Conservation (phyloP, 2,113 vertebrate genomes). For the Alaudala cheleensis region DNA sequence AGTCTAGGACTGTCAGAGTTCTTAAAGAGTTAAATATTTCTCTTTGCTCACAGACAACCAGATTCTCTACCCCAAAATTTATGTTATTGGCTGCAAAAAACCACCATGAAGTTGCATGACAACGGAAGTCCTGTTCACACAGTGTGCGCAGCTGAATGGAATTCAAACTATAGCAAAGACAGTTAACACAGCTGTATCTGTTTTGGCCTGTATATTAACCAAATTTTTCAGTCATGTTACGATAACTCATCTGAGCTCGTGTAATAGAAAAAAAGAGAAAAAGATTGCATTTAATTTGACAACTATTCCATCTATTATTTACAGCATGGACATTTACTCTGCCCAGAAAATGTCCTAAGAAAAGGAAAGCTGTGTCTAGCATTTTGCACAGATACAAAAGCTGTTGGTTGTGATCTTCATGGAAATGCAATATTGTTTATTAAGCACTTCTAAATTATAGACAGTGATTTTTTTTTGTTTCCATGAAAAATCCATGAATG, state of each 20-base stretch:
- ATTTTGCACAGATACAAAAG: neutral
- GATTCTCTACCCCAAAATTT: neutral
- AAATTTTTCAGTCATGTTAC: neutral
- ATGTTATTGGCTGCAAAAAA: neutral
- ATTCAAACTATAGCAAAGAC: neutral
- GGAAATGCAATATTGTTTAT: neutral
- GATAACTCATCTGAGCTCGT: neutral
- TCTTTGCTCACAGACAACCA: neutral
- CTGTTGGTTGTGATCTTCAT: neutral
- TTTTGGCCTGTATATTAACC: neutral
- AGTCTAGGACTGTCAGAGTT: neutral
- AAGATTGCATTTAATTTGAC: neutral
- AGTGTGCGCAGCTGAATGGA: neutral
- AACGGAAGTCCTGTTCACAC: neutral
- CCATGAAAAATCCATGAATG: neutral
- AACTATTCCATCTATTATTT: neutral
- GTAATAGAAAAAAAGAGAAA: neutral
- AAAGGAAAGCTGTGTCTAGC: neutral
- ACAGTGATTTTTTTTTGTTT: neutral
- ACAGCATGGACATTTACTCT: neutral
- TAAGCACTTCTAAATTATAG: neutral
- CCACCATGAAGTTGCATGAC: neutral
- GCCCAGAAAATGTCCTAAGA: neutral
- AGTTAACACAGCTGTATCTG: neutral
- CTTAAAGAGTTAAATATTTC: neutral